phyloP scores from a whole-genome alignment of 2,888 invertebrate species.

The Diarsia dahlii region DNA sequence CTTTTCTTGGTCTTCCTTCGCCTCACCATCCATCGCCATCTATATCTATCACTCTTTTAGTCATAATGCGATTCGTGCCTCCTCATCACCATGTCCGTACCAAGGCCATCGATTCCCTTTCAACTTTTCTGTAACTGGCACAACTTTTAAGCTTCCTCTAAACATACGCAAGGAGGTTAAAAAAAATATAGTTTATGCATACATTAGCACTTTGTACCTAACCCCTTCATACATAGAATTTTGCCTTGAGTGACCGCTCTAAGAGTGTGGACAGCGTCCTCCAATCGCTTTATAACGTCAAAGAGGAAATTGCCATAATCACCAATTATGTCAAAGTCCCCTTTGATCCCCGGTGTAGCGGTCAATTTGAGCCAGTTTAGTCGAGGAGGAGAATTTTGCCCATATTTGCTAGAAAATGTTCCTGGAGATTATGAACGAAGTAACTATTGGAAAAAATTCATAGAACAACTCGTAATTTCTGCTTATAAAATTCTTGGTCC shows the following conservation, averaged over 20 bases:
- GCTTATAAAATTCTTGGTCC: not conserved
- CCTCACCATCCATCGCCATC: no score
- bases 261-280: not conserved
- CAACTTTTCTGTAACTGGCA: no score
- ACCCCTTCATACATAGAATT: not conserved
- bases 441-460: not conserved
- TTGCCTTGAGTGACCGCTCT: not conserved
- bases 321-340: conserved; percentile 21
- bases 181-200: no score
- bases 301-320: conserved; percentile 19
- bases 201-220: not conserved
- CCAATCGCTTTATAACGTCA: not conserved
- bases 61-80: no score
- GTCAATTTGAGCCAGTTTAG: conserved; percentile 6
- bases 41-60: no score
- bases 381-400: not conserved
- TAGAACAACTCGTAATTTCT: not conserved
- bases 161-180: no score
- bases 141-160: no score
- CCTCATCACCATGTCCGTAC: no score
- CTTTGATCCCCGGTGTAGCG: conserved; percentile 27
- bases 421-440: not conserved
- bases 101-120: no score
- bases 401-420: not conserved
- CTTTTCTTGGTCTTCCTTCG: no score